Percentiles rank a stretch among this genome's conserved stretches.
phyloP scores from a whole-genome alignment of 2,888 invertebrate species.

The Phytoseiulus persimilis region DNA sequence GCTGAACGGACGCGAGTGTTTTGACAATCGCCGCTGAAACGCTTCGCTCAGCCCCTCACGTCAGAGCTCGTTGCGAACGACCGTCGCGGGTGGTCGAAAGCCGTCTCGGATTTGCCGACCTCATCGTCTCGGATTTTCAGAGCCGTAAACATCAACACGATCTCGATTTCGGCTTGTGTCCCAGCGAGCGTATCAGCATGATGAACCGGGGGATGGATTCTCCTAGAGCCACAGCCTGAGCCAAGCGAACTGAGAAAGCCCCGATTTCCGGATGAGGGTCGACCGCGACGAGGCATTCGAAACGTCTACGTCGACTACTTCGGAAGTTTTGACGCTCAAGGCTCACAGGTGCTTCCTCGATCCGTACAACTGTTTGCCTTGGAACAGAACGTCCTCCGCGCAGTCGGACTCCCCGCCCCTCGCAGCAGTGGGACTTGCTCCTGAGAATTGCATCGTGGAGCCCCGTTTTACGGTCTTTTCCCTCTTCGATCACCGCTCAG shows the following conservation, averaged over 20 bases:
- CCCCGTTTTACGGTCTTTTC: background rate
- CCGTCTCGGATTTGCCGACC: background rate
- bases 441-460: background rate
- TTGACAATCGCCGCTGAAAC: background rate
- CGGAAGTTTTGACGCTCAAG: too few species aligned
- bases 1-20: background rate
- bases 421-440: background rate
- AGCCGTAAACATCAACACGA: background rate
- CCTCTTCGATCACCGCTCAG: background rate
- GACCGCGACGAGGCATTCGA: too few species aligned
- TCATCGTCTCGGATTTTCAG: background rate
- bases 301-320: too few species aligned
- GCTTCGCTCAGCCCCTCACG: background rate
- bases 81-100: background rate
- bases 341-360: too few species aligned
- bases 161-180: background rate
- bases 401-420: too few species aligned
- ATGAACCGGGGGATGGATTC: background rate
- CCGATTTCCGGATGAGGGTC: too few species aligned
- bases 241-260: too few species aligned
- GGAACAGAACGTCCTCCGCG: background rate
- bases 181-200: background rate
- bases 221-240: too few species aligned
- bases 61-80: background rate
- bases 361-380: background rate